A percentile compares a stretch with the other conserved stretches of the same genome.
phyloP scores from a whole-genome alignment of 2,113 vertebrate species.

The Corythaeola cristata region DNA sequence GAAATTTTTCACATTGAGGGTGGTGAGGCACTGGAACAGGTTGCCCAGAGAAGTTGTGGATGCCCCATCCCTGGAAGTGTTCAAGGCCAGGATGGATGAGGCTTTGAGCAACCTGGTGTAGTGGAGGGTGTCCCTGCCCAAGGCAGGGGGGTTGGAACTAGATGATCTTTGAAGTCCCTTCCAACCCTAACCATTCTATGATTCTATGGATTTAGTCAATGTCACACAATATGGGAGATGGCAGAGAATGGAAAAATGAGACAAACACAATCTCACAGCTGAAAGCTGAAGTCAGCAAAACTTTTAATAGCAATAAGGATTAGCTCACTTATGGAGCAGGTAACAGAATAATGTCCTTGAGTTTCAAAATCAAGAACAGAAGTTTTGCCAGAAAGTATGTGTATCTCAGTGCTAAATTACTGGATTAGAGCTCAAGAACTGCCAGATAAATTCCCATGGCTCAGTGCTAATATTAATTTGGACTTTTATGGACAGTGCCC shows the following conservation, averaged over 20 bases:
- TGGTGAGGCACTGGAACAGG: no score
- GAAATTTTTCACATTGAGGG: no score
- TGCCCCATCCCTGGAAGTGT: no score
- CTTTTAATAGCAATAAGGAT: neutral
- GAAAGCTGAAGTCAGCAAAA: constrained; percentile 38
- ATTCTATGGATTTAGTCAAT: neutral
- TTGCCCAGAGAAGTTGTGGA: no score
- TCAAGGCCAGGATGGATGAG: no score
- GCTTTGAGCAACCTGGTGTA: no score
- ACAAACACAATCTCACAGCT: neutral
- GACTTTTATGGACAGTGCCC: neutral
- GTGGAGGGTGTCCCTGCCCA: no score
- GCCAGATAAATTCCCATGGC: neutral
- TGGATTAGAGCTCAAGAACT: neutral
- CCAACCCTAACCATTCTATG: no score
- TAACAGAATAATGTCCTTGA: neutral
- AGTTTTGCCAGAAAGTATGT: neutral
- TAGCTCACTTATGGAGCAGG: neutral
- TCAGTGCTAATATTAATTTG: neutral
- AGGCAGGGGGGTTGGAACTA: no score
- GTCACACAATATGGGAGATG: neutral
- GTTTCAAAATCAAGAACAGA: neutral
- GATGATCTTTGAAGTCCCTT: no score
- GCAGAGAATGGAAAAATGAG: constrained; percentile 7
- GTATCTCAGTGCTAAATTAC: neutral